phyloP scores from a whole-genome alignment of 37 sponge, comb jelly and placozoan species.

The Axinella damicornis region DNA sequence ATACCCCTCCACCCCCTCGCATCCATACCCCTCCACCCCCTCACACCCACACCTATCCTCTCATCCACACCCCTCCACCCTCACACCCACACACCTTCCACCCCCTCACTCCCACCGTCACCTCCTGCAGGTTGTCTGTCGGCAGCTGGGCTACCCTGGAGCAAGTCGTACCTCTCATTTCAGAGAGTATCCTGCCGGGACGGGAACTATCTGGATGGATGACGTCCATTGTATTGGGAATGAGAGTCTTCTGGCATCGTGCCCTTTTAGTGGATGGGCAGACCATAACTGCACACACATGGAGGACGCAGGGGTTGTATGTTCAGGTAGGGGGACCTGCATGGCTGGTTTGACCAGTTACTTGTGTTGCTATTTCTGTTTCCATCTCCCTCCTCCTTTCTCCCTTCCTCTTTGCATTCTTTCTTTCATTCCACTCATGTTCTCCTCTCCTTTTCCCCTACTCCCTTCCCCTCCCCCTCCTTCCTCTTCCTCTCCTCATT shows the following conservation, averaged over 20 bases:
- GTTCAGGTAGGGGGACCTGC: conserved; percentile 21
- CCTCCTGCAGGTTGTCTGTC: conserved; percentile 56
- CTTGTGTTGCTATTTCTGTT: background rate
- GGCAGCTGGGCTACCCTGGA: conserved; percentile 72
- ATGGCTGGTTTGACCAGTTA: too few species aligned
- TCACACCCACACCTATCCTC: too few species aligned
- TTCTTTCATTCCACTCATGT: conserved; percentile 21
- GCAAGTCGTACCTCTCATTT: background rate
- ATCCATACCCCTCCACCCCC: too few species aligned
- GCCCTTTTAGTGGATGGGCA: conserved; percentile 50
- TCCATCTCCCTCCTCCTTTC: background rate
- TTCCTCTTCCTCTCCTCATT: background rate
- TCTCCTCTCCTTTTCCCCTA: background rate
- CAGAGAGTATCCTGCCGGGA: conserved; percentile 53
- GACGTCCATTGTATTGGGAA: conserved; percentile 66
- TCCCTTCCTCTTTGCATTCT: background rate
- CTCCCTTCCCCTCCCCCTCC: conserved; percentile 8
- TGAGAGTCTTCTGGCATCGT: conserved; percentile 41
- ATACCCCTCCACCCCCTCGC: too few species aligned
- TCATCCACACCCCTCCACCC: too few species aligned
- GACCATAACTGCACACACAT: conserved; percentile 39
- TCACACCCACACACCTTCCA: too few species aligned
- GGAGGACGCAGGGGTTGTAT: conserved; percentile 60
- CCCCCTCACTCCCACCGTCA: too few species aligned
- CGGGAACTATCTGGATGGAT: conserved; percentile 49